Evolutionary conservation across 1,140 invertebrate genomes (phyloP).

Genomic region (Chrysopa pallens): DNA sequence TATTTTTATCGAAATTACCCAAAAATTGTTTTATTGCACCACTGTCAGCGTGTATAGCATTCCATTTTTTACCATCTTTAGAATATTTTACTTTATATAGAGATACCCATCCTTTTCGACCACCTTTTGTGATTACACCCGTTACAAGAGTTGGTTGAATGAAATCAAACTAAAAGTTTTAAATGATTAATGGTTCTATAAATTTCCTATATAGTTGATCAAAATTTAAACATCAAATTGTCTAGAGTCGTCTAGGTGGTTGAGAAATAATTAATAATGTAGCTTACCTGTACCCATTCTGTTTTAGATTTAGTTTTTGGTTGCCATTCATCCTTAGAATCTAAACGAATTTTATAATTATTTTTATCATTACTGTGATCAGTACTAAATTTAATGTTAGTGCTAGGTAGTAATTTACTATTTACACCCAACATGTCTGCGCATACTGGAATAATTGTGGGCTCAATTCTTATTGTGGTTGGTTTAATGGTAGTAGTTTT

Average conservation of each 20-base stretch:
- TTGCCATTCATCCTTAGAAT: constrained; percentile 31
- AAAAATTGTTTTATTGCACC: constrained; percentile 37
- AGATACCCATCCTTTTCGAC: constrained; percentile 48
- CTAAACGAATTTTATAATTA: constrained; percentile 24
- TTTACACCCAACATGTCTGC: constrained; percentile 45
- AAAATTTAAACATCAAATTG: too few relatives aligned
- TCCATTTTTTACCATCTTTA: constrained; percentile 46
- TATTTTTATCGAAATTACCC: constrained; percentile 42
- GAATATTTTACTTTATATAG: constrained; percentile 56
- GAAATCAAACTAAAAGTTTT: constrained; percentile 49
- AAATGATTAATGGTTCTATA: too few relatives aligned
- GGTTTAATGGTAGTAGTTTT: background rate
- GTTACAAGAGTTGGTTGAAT: constrained; percentile 53
- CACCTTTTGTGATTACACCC: constrained; percentile 59
- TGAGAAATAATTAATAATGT: too few relatives aligned
- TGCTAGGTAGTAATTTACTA: constrained; percentile 28
- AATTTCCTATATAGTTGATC: too few relatives aligned
- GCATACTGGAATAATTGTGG: constrained; percentile 21
- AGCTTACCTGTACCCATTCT: constrained; percentile 38
- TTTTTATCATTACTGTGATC: constrained; percentile 11
- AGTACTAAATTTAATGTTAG: constrained; percentile 33
- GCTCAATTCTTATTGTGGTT: background rate
- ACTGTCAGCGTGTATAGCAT: constrained; percentile 36
- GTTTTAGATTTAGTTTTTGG: constrained; percentile 38
- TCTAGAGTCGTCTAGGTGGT: too few relatives aligned